These are phyloP conservation scores for Drosophila monieri DNA, from an alignment of 2,888 invertebrate genomes.

Conservation along the genomic window DNA sequence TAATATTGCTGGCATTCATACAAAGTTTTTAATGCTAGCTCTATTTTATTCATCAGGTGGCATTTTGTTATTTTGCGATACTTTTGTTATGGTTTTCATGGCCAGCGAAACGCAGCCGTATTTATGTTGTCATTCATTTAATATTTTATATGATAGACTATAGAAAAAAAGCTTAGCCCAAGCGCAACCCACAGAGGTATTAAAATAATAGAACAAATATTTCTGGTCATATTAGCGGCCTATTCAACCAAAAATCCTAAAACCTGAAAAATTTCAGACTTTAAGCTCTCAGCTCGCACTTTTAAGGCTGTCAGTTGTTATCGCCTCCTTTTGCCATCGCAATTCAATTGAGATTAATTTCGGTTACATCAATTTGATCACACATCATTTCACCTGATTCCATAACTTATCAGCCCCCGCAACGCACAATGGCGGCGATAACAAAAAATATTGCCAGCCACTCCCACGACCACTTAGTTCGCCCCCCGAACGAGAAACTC, in stretches of 20 bases:
- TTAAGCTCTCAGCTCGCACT: background rate
- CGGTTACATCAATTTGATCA: conserved; percentile 45
- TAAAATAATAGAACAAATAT: conserved; percentile 1
- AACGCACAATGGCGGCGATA: conserved; percentile 41
- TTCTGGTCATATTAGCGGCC: background rate
- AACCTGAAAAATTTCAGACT: conserved; percentile 9
- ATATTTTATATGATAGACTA: conserved; percentile 41
- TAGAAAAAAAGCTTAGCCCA: conserved; percentile 12
- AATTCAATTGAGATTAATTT: conserved; percentile 54
- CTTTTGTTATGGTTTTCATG: conserved; percentile 33
- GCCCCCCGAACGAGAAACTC: conserved; percentile 32
- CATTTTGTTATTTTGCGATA: conserved; percentile 23
- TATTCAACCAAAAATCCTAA: conserved; percentile 15
- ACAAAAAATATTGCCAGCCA: conserved; percentile 34
- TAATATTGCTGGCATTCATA: background rate
- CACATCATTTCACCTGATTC: conserved; percentile 62
- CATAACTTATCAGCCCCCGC: conserved; percentile 63
- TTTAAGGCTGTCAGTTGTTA: background rate
- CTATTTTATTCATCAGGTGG: conserved; percentile 2
- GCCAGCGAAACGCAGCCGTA: conserved; percentile 1
- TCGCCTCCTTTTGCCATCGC: conserved; percentile 15
- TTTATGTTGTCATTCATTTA: conserved; percentile 21
- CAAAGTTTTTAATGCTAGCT: background rate
- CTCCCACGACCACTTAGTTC: conserved; percentile 20
- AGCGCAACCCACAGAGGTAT: background rate